phyloP scores from a whole-genome alignment of 1,140 invertebrate species.

The Phenacoccus solenopsis region DNA sequence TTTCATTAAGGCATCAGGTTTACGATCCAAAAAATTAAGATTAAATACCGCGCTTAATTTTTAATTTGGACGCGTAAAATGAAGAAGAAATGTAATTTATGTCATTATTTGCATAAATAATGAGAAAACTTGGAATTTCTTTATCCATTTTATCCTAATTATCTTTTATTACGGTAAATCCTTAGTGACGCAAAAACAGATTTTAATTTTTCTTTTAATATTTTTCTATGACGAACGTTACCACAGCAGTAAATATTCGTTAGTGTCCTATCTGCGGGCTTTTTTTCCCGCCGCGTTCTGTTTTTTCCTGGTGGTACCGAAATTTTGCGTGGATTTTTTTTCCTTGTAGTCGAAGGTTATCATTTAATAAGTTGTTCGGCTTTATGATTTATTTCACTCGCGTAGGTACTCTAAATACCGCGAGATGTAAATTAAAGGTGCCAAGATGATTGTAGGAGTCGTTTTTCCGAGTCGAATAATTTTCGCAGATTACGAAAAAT shows the following conservation, averaged over 20 bases:
- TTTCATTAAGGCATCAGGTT: conserved; percentile 1
- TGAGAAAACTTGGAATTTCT: conserved; percentile 2
- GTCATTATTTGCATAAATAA: conserved; percentile 3
- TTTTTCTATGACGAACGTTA: neutral
- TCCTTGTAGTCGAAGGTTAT: neutral
- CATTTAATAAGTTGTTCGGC: neutral
- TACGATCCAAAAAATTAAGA: conserved; percentile 3
- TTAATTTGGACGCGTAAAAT: conserved; percentile 2
- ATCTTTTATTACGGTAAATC: conserved; percentile 3
- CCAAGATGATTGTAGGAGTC: too few species aligned
- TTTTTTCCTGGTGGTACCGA: neutral
- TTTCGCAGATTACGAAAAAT: too few species aligned
- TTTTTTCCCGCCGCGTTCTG: neutral
- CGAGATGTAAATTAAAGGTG: neutral
- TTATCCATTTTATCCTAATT: conserved; percentile 3
- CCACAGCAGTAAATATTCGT: conserved; percentile 1
- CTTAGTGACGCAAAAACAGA: conserved; percentile 1
- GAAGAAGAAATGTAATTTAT: conserved; percentile 3
- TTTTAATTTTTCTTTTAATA: conserved; percentile 4
- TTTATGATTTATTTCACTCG: neutral
- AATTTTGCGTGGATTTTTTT: neutral
- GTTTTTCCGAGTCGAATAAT: too few species aligned
- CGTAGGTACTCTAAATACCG: neutral
- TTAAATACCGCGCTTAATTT: neutral
- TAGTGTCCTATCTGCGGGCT: neutral